These are phyloP conservation scores for Anomalospiza imberbis DNA, from an alignment of 2,797 vertebrate species.

Conservation along the genomic window DNA sequence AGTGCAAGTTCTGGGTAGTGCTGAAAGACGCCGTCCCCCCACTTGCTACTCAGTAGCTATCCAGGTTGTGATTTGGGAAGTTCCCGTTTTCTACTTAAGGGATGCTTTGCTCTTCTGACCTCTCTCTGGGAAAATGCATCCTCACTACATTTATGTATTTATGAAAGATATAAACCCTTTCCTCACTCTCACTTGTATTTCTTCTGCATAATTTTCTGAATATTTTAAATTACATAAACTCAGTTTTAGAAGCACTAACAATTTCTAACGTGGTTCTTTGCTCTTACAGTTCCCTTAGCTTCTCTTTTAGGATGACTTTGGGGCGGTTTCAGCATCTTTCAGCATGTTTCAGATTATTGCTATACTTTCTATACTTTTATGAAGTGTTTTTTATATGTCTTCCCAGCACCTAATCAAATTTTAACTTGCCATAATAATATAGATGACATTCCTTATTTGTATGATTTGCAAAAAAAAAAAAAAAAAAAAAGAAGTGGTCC, in stretches of 20 bases:
- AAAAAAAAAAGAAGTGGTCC: neutral
- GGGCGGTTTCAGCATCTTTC: neutral
- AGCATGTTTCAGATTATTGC: neutral
- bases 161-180: neutral
- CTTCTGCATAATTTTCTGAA: neutral
- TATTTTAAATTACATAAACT: neutral
- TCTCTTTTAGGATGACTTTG: neutral
- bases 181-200: neutral
- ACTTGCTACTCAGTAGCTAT: neutral
- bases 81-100: neutral
- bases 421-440: neutral
- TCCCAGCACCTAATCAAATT: neutral
- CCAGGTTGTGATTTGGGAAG: neutral
- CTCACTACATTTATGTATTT: neutral
- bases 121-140: neutral
- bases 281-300: neutral
- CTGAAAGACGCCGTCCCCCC: fast-evolving
- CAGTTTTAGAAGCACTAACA: neutral
- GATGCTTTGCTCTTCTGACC: neutral
- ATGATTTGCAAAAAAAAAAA: neutral
- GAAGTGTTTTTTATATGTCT: neutral
- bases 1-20: neutral
- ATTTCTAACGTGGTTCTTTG: neutral
- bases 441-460: neutral
- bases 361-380: neutral